These are phyloP conservation scores for Trididemnum nubilum DNA, from an alignment of 23 tunicate species.

Conservation along the genomic window DNA sequence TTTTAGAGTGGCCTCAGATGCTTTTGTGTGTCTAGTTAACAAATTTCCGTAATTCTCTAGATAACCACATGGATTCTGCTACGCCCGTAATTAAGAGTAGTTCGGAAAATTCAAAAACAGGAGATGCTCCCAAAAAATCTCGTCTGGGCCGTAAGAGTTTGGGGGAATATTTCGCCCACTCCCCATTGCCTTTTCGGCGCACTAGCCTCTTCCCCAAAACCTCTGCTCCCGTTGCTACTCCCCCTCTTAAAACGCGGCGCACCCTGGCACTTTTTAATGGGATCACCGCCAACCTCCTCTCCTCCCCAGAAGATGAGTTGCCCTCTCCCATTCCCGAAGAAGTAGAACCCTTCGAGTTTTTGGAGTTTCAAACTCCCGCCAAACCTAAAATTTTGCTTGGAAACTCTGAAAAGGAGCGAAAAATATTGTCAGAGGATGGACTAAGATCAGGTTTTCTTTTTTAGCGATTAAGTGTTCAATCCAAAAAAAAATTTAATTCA, in stretches of 20 bases:
- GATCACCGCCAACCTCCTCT: neutral
- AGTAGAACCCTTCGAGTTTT: neutral
- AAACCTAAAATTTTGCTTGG: neutral
- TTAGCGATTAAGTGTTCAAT: neutral
- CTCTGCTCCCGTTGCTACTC: neutral
- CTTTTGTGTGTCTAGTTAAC: too few relatives aligned
- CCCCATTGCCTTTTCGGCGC: slow-evolving; percentile 26
- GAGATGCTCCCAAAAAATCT: neutral
- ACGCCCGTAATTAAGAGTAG: too few relatives aligned
- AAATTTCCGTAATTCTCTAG: too few relatives aligned
- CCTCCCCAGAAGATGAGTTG: slow-evolving; percentile 16
- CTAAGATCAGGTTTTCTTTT: neutral
- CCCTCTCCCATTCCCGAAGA: slow-evolving; percentile 4
- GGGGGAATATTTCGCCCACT: slow-evolving; percentile 30
- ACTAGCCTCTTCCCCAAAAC: slow-evolving; percentile 1
- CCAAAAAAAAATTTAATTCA: too few relatives aligned
- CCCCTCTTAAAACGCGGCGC: slow-evolving; percentile 8
- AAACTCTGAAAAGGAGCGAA: neutral
- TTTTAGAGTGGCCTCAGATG: too few relatives aligned
- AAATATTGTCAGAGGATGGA: neutral
- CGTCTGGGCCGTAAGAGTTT: slow-evolving; percentile 23
- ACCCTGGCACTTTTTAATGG: neutral
- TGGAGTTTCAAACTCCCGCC: neutral
- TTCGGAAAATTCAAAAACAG: neutral
- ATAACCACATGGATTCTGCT: too few relatives aligned